Evolutionary conservation across 2,888 invertebrate species (phyloP).

Genomic region (Didymodactylos carnosus): DNA sequence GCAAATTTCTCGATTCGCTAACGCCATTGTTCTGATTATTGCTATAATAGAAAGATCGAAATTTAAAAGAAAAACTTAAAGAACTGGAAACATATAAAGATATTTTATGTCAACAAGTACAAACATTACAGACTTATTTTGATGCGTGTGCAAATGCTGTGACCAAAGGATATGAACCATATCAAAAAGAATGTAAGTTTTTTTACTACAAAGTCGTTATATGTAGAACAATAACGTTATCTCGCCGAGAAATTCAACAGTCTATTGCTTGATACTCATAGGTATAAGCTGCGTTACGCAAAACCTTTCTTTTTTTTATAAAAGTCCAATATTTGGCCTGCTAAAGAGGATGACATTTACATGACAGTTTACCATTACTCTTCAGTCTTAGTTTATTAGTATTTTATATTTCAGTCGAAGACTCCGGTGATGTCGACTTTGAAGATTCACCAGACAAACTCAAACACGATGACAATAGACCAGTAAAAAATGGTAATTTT

Average conservation of each 20-base stretch:
- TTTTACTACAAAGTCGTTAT: background rate
- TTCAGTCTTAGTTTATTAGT: no score
- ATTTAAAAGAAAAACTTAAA: conserved; percentile 69
- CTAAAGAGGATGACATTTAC: no score
- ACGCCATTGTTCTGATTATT: background rate
- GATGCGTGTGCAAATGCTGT: conserved; percentile 47
- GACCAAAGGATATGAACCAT: conserved; percentile 22
- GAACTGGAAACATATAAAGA: conserved; percentile 89
- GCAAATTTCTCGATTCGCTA: background rate
- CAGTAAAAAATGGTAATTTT: no score
- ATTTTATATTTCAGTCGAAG: no score
- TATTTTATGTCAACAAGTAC: conserved; percentile 66
- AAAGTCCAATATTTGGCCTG: no score
- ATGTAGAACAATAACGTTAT: background rate
- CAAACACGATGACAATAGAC: no score
- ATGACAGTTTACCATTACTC: no score
- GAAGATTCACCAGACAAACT: background rate
- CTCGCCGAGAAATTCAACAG: background rate
- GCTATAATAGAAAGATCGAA: conserved; percentile 42
- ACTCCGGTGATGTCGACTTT: background rate
- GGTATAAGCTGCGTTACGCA: no score
- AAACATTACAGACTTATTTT: conserved; percentile 71
- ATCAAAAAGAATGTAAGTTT: conserved; percentile 21
- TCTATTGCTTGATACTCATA: no score
- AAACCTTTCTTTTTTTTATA: no score